These are phyloP conservation scores for Hozukius guyotensis DNA, from an alignment of 2,797 vertebrate genomes.

Conservation along the genomic window DNA sequence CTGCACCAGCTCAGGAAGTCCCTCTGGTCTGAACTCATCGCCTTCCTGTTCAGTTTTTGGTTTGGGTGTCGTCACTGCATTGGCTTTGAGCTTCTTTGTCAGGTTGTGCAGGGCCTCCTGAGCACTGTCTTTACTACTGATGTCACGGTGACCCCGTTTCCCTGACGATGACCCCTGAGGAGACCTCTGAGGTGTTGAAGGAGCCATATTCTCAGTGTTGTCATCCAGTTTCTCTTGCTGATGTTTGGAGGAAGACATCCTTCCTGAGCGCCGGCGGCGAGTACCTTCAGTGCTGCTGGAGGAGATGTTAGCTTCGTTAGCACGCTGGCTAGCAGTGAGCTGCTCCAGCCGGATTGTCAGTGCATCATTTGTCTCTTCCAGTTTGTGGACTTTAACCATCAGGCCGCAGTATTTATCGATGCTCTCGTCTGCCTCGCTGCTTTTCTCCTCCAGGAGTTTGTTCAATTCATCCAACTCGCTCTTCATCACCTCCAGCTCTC, in stretches of 20 bases:
- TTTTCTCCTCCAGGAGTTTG: slow-evolving; percentile 82
- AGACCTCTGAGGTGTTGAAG: slow-evolving; percentile 37
- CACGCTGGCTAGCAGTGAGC: slow-evolving; percentile 59
- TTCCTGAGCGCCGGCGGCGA: slow-evolving; percentile 42
- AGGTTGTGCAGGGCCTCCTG: slow-evolving; percentile 80
- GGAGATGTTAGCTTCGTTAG: slow-evolving; percentile 50
- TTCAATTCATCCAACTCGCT: slow-evolving; percentile 84
- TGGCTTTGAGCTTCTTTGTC: slow-evolving; percentile 79
- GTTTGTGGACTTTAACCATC: slow-evolving; percentile 87
- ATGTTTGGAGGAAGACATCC: slow-evolving; percentile 54
- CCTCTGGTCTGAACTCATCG: slow-evolving; percentile 80
- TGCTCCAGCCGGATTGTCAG: slow-evolving; percentile 82
- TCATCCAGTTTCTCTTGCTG: slow-evolving; percentile 19
- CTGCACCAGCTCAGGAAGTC: slow-evolving; percentile 88
- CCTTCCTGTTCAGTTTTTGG: slow-evolving; percentile 51
- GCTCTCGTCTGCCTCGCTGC: slow-evolving; percentile 87
- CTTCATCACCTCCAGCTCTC: slow-evolving; percentile 66
- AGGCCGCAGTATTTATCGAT: slow-evolving; percentile 90
- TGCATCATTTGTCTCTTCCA: slow-evolving; percentile 86
- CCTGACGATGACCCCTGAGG: slow-evolving; percentile 48
- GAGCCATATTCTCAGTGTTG: slow-evolving; percentile 56
- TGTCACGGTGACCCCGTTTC: slow-evolving; percentile 78
- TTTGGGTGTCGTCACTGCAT: slow-evolving; percentile 33
- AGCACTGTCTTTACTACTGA: slow-evolving; percentile 65
- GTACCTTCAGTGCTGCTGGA: slow-evolving; percentile 44